These are phyloP conservation scores for Nasonia vitripennis DNA, from an alignment of 1,140 invertebrate genomes.

Conservation along the genomic window DNA sequence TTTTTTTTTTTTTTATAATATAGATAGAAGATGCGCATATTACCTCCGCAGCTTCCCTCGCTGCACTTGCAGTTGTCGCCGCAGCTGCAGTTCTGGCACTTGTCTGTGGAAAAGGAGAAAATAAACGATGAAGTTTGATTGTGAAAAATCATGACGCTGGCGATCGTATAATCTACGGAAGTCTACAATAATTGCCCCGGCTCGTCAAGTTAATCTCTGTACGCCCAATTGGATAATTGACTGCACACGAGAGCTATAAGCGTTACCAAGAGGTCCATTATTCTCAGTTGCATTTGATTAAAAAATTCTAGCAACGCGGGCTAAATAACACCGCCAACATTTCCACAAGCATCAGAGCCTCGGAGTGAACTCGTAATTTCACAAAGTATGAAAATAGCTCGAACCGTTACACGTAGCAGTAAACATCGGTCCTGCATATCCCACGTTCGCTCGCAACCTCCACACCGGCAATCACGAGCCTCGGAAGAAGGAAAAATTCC, in stretches of 20 bases:
- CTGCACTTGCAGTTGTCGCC: conserved; percentile 68
- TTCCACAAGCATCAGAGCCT: too few relatives aligned
- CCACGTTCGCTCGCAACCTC: not conserved
- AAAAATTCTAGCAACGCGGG: too few relatives aligned
- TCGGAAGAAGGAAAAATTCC: not conserved
- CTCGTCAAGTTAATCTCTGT: not conserved
- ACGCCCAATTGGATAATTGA: conserved; percentile 49
- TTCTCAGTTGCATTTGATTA: not conserved
- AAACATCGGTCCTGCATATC: not conserved
- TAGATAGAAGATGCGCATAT: not conserved
- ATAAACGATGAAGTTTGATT: not conserved
- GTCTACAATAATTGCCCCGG: not conserved
- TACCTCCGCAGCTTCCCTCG: conserved; percentile 64
- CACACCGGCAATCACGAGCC: not conserved
- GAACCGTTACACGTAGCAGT: not conserved
- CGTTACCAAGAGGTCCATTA: not conserved
- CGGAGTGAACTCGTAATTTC: too few relatives aligned
- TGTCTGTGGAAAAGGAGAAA: conserved; percentile 59
- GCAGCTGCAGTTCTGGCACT: conserved; percentile 65
- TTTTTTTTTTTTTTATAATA: not conserved
- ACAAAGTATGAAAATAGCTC: not conserved
- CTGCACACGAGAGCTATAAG: conserved; percentile 2
- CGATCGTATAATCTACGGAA: not conserved
- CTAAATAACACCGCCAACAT: too few relatives aligned
- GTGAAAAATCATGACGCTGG: too few relatives aligned